Percentiles rank a stretch among this genome's conserved stretches.
phyloP scores from a whole-genome alignment of 2,888 invertebrate genomes.

The Eugnorisma glareosa region DNA sequence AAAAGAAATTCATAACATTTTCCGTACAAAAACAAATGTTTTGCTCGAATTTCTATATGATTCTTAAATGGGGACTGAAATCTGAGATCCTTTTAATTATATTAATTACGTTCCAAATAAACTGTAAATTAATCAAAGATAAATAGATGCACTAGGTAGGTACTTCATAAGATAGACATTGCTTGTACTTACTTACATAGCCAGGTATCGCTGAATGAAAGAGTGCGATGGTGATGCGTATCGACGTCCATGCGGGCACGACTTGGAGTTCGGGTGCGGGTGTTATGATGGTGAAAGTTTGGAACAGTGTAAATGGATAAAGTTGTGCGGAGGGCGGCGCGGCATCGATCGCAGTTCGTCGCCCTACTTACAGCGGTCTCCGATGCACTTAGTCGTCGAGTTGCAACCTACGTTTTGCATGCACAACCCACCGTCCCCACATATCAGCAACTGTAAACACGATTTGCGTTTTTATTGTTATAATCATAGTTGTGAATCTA shows the following conservation, averaged over 20 bases:
- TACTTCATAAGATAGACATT: neutral
- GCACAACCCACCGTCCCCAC: conserved; percentile 52
- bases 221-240: conserved; percentile 59
- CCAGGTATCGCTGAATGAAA: conserved; percentile 44
- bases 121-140: neutral
- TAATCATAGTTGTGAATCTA: conserved; percentile 22
- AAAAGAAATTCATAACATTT: conserved; percentile 67
- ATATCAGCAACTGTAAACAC: conserved; percentile 58
- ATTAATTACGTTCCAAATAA: conserved; percentile 9
- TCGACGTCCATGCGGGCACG: conserved; percentile 58
- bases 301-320: conserved; percentile 88
- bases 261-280: conserved; percentile 69
- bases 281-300: conserved; percentile 88
- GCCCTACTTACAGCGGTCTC: conserved; percentile 88
- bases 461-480: conserved; percentile 52
- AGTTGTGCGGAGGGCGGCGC: conserved; percentile 87
- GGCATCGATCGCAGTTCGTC: conserved; percentile 90
- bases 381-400: conserved; percentile 85
- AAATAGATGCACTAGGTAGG: neutral
- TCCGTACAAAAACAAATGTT: conserved; percentile 40
- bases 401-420: conserved; percentile 81
- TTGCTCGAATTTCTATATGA: conserved; percentile 27
- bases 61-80: conserved; percentile 10
- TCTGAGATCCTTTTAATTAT: conserved; percentile 6
- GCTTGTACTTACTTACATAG: conserved; percentile 1